Evolutionary conservation across 2,888 invertebrate genomes (phyloP).

Genomic region (Apodemia duryi): DNA sequence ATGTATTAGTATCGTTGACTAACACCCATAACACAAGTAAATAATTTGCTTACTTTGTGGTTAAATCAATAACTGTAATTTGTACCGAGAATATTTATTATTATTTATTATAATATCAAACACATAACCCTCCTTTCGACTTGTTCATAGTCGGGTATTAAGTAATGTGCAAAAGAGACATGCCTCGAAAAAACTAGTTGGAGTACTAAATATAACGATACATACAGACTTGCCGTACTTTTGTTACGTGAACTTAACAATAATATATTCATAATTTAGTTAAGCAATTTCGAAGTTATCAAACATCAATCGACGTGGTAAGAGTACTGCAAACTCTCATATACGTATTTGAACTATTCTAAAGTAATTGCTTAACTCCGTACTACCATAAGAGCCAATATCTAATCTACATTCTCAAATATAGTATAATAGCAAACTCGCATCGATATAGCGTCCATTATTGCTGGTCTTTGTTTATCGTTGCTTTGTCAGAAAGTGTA

Average conservation of each 20-base stretch:
- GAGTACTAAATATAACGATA: neutral
- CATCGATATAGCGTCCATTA: slow-evolving; percentile 41
- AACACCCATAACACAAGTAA: too few relatives aligned
- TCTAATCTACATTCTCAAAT: slow-evolving; percentile 73
- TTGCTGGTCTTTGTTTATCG: slow-evolving; percentile 42
- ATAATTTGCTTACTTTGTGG: too few relatives aligned
- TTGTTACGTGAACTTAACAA: neutral
- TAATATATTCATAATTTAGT: slow-evolving; percentile 1
- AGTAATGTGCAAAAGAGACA: neutral
- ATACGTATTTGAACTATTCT: slow-evolving; percentile 60
- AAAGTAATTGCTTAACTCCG: slow-evolving; percentile 64
- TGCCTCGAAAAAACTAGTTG: neutral
- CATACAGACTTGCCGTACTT: neutral
- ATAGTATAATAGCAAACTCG: slow-evolving; percentile 53
- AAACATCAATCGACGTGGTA: slow-evolving; percentile 30
- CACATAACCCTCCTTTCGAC: too few relatives aligned
- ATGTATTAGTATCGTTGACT: too few relatives aligned
- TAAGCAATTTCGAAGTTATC: slow-evolving; percentile 1
- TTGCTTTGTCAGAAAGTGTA: slow-evolving; percentile 19
- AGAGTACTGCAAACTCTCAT: slow-evolving; percentile 54
- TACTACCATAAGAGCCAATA: slow-evolving; percentile 59
- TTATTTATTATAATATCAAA: too few relatives aligned
- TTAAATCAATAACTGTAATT: too few relatives aligned
- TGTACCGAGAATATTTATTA: too few relatives aligned
- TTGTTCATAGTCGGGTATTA: too few relatives aligned